Evolutionary conservation across 2,888 invertebrate genomes (phyloP).

Genomic region (Aspidiotus destructor): DNA sequence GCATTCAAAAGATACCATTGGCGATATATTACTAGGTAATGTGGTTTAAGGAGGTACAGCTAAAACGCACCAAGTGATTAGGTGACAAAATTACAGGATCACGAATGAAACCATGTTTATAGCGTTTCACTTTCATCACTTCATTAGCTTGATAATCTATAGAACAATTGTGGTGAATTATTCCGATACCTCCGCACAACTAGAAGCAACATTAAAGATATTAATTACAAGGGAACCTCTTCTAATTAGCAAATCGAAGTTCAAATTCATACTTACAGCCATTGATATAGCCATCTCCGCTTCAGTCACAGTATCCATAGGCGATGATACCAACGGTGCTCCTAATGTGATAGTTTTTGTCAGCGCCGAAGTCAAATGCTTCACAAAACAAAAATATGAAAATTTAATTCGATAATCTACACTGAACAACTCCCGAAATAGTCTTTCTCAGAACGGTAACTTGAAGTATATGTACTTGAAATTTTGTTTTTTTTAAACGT

Average conservation of each 20-base stretch:
- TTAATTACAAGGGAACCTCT: slow-evolving; percentile 20
- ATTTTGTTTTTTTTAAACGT: too few species aligned
- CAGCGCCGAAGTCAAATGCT: slow-evolving; percentile 77
- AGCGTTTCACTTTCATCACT: slow-evolving; percentile 94
- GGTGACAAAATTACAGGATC: slow-evolving; percentile 95
- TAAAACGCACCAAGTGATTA: slow-evolving; percentile 54
- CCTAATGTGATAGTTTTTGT: slow-evolving; percentile 81
- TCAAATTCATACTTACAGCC: slow-evolving; percentile 57
- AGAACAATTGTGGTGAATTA: slow-evolving; percentile 94
- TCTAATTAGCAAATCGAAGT: slow-evolving; percentile 17
- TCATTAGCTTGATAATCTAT: slow-evolving; percentile 90
- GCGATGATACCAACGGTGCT: slow-evolving; percentile 91
- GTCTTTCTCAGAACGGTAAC: too few species aligned
- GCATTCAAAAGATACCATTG: background rate
- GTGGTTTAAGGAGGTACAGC: background rate
- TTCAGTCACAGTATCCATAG: slow-evolving; percentile 99
- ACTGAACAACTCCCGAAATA: too few species aligned
- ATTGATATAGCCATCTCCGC: slow-evolving; percentile 98
- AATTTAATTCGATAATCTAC: background rate
- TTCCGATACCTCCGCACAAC: slow-evolving; percentile 92
- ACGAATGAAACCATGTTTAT: slow-evolving; percentile 97
- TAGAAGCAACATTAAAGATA: slow-evolving; percentile 41
- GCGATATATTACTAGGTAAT: slow-evolving; percentile 11
- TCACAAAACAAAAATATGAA: slow-evolving; percentile 33
- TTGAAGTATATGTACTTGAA: too few species aligned